These are phyloP conservation scores for Poeciliopsis gracilis DNA, from an alignment of 2,797 vertebrate species.

Conservation along the genomic window DNA sequence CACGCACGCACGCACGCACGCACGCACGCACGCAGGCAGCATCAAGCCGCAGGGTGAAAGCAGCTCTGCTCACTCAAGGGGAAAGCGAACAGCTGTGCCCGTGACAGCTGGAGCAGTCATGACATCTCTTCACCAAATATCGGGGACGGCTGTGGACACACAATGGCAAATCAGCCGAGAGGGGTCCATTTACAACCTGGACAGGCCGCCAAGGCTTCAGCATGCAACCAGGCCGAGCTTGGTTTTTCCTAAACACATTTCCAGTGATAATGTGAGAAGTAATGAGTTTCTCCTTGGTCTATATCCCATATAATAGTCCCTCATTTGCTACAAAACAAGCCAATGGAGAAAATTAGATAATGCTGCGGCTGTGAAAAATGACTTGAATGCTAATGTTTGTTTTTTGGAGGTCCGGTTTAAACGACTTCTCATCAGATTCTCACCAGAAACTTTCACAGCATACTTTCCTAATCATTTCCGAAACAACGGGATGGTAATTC, in stretches of 20 bases:
- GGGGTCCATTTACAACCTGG: constrained; percentile 76
- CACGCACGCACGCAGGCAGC: constrained; percentile 34
- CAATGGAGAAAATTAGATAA: constrained; percentile 79
- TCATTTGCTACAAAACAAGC: constrained; percentile 77
- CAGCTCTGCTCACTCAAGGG: constrained; percentile 86
- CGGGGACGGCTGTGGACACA: constrained; percentile 74
- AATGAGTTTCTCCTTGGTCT: constrained; percentile 78
- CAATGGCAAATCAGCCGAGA: constrained; percentile 73
- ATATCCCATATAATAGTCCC: constrained; percentile 76
- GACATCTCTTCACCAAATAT: constrained; percentile 85
- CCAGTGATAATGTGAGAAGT: constrained; percentile 75
- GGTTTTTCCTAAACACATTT: constrained; percentile 55
- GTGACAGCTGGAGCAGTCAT: constrained; percentile 88
- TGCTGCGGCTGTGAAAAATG: constrained; percentile 73
- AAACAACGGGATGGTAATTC: constrained; percentile 30
- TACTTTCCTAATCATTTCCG: constrained; percentile 24
- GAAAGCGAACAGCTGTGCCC: constrained; percentile 91
- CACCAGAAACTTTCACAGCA: constrained; percentile 40
- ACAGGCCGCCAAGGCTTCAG: constrained; percentile 61
- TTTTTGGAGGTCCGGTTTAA: constrained; percentile 54
- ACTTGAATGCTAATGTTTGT: constrained; percentile 69
- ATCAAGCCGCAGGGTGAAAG: constrained; percentile 81
- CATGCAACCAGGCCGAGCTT: constrained; percentile 52
- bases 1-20: constrained; percentile 20
- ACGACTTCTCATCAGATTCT: constrained; percentile 52